Conservation (phyloP, 2,888 invertebrate genomes). For the Drosophila nr. perissopoda region DNA sequence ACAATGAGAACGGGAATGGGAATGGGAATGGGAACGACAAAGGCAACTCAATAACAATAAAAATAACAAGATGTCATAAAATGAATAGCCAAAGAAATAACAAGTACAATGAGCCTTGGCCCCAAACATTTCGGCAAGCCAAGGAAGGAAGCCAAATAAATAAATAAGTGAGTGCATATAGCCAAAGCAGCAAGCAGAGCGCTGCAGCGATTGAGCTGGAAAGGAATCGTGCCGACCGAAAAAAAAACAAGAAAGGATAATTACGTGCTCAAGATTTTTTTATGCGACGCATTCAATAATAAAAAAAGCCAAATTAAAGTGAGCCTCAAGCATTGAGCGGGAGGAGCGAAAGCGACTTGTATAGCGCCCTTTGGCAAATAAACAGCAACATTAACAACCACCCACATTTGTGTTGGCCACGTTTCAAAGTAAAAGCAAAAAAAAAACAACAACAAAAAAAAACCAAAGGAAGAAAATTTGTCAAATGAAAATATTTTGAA, state of each 20-base stretch:
- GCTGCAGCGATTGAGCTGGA: slow-evolving; percentile 24
- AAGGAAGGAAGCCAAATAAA: slow-evolving; percentile 62
- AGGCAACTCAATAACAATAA: slow-evolving; percentile 80
- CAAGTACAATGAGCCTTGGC: slow-evolving; percentile 48
- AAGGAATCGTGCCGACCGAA: slow-evolving; percentile 45
- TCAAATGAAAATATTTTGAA: slow-evolving; percentile 78
- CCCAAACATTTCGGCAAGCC: slow-evolving; percentile 16
- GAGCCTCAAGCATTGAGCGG: slow-evolving; percentile 31
- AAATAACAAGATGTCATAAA: slow-evolving; percentile 80
- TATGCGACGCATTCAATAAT: slow-evolving; percentile 48
- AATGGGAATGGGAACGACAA: slow-evolving; percentile 47
- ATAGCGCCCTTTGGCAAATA: slow-evolving; percentile 66
- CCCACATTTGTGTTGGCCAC: slow-evolving; percentile 39
- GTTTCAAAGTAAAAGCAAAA: slow-evolving; percentile 18
- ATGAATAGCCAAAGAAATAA: slow-evolving; percentile 61
- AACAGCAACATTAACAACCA: slow-evolving; percentile 65
- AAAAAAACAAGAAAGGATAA: slow-evolving; percentile 69
- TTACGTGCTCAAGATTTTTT: slow-evolving; percentile 77
- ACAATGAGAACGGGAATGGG: slow-evolving; percentile 2
- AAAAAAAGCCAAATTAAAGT: slow-evolving; percentile 66
- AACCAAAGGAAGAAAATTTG: slow-evolving; percentile 50
- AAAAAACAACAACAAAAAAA: not conserved
- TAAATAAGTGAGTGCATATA: slow-evolving; percentile 67
- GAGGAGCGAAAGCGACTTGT: not conserved
- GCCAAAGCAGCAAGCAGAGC: slow-evolving; percentile 20